phyloP scores from a whole-genome alignment of 1,140 invertebrate genomes.

The Lasioglossum albipes region DNA sequence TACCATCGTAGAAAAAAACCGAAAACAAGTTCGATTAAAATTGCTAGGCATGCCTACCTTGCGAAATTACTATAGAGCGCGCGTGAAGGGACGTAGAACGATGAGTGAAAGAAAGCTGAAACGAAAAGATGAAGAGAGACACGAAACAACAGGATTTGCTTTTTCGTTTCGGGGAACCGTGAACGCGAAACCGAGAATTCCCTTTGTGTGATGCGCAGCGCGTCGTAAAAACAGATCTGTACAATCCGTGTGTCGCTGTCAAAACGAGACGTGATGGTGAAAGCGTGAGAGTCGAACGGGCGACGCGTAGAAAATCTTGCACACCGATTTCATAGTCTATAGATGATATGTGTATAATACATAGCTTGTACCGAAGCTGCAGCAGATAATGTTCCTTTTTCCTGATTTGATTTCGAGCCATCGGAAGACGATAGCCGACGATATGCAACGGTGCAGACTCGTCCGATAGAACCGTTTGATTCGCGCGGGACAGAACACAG shows the following conservation, averaged over 20 bases:
- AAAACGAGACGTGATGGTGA: conserved; percentile 13
- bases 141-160: conserved; percentile 1
- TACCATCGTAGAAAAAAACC: no score
- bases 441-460: background rate
- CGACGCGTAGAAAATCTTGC: conserved; percentile 27
- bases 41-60: conserved; percentile 25
- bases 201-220: no score
- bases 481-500: background rate
- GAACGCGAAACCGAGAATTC: background rate
- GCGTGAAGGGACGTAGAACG: background rate
- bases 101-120: background rate
- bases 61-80: conserved; percentile 20
- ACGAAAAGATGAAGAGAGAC: no score
- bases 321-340: conserved; percentile 13
- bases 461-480: conserved; percentile 11
- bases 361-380: background rate
- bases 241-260: background rate
- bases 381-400: conserved; percentile 13
- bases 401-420: conserved; percentile 1
- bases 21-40: conserved; percentile 31
- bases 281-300: conserved; percentile 40
- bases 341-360: background rate
- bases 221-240: no score
- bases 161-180: conserved; percentile 13
- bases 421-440: background rate